Conservation (phyloP, 2,797 vertebrate species). For the Protonibea diacanthus region DNA sequence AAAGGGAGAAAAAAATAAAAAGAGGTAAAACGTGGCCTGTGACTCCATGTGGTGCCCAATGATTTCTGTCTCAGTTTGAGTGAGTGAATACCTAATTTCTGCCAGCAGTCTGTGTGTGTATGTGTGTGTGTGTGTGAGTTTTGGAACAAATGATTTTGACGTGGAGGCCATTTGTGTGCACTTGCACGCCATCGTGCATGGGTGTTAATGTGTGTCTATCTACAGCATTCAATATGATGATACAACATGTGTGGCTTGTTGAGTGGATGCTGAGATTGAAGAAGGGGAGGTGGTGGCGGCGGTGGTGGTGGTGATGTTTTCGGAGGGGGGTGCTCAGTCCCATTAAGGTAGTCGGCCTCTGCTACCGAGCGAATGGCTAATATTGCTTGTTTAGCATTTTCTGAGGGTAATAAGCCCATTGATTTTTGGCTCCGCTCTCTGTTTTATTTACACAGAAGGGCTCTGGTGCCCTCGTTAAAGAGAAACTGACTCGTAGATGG, state of each 20-base stretch:
- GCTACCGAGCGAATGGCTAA: conserved; percentile 94
- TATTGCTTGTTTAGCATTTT: conserved; percentile 99
- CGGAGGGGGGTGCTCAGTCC: conserved; percentile 18
- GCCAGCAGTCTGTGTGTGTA: conserved; percentile 48
- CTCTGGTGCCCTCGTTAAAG: conserved; percentile 94
- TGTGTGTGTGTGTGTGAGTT: conserved; percentile 21
- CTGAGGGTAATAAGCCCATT: conserved; percentile 96
- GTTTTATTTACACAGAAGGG: conserved; percentile 93
- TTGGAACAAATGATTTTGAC: conserved; percentile 53
- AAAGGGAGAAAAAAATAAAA: conserved; percentile 55
- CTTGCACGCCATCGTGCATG: conserved; percentile 15
- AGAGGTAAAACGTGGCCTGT: conserved; percentile 61
- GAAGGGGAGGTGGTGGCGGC: background rate
- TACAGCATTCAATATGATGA: conserved; percentile 28
- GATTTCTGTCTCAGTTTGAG: conserved; percentile 66
- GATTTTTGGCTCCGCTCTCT: conserved; percentile 89
- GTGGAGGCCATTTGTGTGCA: conserved; percentile 34
- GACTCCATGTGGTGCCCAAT: conserved; percentile 66
- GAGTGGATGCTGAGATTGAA: conserved; percentile 58
- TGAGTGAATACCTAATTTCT: conserved; percentile 68
- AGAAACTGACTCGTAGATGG: conserved; percentile 92
- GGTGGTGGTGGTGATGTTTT: conserved; percentile 6
- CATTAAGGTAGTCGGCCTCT: conserved; percentile 80
- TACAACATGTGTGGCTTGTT: conserved; percentile 37
- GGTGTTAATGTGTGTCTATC: conserved; percentile 56